These are phyloP conservation scores for Panzeria rudis DNA, from an alignment of 2,888 invertebrate species.

Conservation along the genomic window DNA sequence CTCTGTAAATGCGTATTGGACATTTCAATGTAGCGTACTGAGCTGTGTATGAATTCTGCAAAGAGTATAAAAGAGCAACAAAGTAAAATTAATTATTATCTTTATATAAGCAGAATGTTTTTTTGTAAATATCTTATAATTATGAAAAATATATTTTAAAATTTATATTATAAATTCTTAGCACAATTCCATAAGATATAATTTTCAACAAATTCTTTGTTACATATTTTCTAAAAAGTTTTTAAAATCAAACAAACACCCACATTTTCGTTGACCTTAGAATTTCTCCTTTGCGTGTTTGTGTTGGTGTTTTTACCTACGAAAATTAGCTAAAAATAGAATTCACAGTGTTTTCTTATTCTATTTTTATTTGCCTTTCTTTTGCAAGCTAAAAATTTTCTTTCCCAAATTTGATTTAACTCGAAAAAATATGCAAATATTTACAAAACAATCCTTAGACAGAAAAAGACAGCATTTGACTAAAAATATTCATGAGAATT, in stretches of 20 bases:
- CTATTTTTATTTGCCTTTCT: neutral
- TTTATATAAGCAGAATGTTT: no score
- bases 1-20: conserved; percentile 91
- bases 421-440: conserved; percentile 62
- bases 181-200: no score
- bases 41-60: conserved; percentile 91
- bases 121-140: no score
- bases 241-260: neutral
- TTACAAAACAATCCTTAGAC: conserved; percentile 55
- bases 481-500: neutral
- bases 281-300: neutral
- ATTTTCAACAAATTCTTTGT: no score
- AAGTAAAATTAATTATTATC: neutral
- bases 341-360: conserved; percentile 12
- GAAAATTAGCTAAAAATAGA: neutral
- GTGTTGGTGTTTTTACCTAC: neutral
- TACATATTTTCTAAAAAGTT: neutral
- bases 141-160: no score
- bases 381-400: conserved; percentile 16
- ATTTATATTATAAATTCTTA: no score
- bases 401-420: conserved; percentile 60
- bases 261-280: neutral
- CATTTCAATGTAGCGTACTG: conserved; percentile 92
- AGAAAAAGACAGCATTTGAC: conserved; percentile 28
- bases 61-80: conserved; percentile 73